Evolutionary conservation across 2,797 vertebrate genomes (phyloP).

Genomic region (Sebastes matsubarae): DNA sequence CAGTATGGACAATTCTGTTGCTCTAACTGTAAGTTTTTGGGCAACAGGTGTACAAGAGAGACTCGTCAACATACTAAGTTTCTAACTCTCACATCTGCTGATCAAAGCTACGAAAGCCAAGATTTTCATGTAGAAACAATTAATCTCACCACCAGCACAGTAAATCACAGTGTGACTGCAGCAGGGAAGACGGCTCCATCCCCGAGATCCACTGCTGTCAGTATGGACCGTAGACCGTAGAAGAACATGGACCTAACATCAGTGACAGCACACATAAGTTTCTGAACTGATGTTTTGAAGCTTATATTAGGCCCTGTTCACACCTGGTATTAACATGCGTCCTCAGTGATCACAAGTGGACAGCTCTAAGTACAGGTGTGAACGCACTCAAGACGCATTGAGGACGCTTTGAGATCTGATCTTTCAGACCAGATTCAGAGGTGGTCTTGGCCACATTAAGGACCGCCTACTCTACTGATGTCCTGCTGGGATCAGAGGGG

Average conservation of each 20-base stretch:
- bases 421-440: too few species aligned
- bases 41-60: neutral
- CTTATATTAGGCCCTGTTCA: neutral
- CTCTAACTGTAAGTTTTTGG: neutral
- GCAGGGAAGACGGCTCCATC: neutral
- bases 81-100: conserved; percentile 1
- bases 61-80: neutral
- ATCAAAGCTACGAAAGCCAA: neutral
- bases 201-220: neutral
- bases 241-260: neutral
- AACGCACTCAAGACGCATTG: too few species aligned
- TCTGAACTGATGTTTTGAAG: neutral
- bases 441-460: too few species aligned
- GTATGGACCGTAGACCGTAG: neutral
- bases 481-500: too few species aligned
- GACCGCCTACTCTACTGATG: too few species aligned
- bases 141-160: neutral
- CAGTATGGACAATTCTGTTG: neutral
- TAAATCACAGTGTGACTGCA: neutral
- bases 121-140: neutral
- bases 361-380: too few species aligned
- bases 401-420: too few species aligned
- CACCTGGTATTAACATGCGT: too few species aligned
- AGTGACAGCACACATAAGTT: neutral
- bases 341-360: too few species aligned